These are phyloP conservation scores for Hylaeus anthracinus DNA, from an alignment of 1,140 invertebrate genomes.

Conservation along the genomic window DNA sequence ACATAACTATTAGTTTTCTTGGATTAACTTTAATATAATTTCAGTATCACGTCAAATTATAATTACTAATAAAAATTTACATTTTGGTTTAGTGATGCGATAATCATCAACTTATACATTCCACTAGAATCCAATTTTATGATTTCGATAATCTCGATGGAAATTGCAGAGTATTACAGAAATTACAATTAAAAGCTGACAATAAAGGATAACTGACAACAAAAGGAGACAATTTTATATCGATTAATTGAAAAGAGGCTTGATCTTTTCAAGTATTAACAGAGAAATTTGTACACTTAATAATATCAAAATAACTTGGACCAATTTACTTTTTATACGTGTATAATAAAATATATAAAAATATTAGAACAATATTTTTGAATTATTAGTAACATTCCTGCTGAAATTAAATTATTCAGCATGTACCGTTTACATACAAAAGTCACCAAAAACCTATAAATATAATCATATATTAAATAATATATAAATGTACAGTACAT, in stretches of 20 bases:
- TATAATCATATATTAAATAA: constrained; percentile 16
- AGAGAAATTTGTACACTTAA: neutral
- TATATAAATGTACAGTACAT: neutral
- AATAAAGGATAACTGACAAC: neutral
- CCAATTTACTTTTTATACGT: neutral
- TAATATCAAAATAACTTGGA: neutral
- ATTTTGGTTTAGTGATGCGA: constrained; percentile 8
- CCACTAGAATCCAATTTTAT: neutral
- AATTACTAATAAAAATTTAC: constrained; percentile 9
- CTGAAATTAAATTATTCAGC: constrained; percentile 6
- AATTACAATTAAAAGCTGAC: neutral
- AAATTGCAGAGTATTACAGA: constrained; percentile 3
- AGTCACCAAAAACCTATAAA: constrained; percentile 17
- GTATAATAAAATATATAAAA: constrained; percentile 24
- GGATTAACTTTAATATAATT: neutral
- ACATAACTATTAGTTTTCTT: neutral
- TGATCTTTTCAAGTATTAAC: neutral
- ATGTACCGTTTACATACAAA: neutral
- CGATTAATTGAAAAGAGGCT: neutral
- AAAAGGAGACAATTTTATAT: constrained; percentile 1
- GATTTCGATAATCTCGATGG: neutral
- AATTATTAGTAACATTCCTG: constrained; percentile 1
- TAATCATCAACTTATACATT: constrained; percentile 20
- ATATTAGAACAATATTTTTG: constrained; percentile 10
- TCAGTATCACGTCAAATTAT: constrained; percentile 7